Base-by-base conservation (phyloP, 64 coral and sea anemone species). In the Actinia tenebrosa region DNA sequence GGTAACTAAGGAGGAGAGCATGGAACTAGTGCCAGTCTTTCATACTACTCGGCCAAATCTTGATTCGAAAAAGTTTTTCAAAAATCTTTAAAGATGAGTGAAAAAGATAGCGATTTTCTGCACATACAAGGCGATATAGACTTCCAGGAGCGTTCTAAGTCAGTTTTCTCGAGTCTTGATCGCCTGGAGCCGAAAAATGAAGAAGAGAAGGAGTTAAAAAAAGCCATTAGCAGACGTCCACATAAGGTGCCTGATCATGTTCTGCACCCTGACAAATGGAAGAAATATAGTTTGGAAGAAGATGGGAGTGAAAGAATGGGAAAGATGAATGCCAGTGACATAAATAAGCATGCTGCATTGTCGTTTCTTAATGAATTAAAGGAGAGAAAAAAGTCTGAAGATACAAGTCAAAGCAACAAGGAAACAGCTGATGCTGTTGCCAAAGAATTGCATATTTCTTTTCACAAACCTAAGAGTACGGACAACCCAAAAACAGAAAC, bases 261-360 rank as follows among this genome's bases (percentile, higher is more conserved):
- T 22, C 63, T 94, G 23, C 87, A 94, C 43, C 95, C 95, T 20
- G 79, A 98, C 53, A 98, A 89, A 79, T 98, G 95, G 95, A 94
- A 81, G 18, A 94, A 98, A 50, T 98, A 98, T 44, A 94, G 89
- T 78, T 75, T 98, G 27, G 92, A 98, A 64, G 84, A 89, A 42
- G 95, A 94, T 64, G 95, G 90, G 1, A 87, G 82, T 64, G 92
- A 98, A 71, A 61, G 63, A 60, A 53, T 77, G 46, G 66, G 20
- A 45, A 87, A 92, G 5, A 59, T 94, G 50, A 87, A 55, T 80
- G 89, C 89, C 4, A 77, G 94, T 81, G 87, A 84, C 0, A 56
- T 98, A 43, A 98, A 98, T 54, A 94, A 62, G 64, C 92, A 98
- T 60, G 84, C 87, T 30, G 95, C 95, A 45, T 52, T 91, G 10